These are phyloP conservation scores for Stegastes partitus DNA, from an alignment of 2,113 vertebrate species.

Conservation along the genomic window DNA sequence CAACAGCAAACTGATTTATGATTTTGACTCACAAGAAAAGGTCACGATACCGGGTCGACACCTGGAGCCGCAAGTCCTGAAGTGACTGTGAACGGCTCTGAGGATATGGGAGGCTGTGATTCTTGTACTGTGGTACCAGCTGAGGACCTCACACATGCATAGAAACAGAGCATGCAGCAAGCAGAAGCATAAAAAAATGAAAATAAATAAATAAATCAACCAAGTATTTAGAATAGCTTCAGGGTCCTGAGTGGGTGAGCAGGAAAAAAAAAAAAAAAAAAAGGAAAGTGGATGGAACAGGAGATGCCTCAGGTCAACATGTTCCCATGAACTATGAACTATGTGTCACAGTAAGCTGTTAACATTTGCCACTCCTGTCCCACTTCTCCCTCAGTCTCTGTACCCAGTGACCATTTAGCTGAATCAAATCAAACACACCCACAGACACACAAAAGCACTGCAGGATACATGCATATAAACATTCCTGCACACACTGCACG, in stretches of 20 bases:
- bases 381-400: slow-evolving; percentile 43
- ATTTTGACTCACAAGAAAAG: neutral
- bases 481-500: slow-evolving; percentile 10
- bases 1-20: no score
- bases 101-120: neutral
- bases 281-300: slow-evolving; percentile 55
- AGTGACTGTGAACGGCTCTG: neutral
- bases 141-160: slow-evolving; percentile 20
- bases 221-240: slow-evolving; percentile 50
- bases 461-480: slow-evolving; percentile 30
- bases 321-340: slow-evolving; percentile 64
- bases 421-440: slow-evolving; percentile 53
- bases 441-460: slow-evolving; percentile 16
- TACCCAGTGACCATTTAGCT: slow-evolving; percentile 45
- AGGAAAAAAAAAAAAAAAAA: no score
- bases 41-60: neutral
- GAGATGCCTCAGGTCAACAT: slow-evolving; percentile 43
- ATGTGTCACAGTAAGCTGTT: slow-evolving; percentile 64
- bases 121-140: slow-evolving; percentile 1
- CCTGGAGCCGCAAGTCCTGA: neutral
- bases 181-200: slow-evolving; percentile 16
- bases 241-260: slow-evolving; percentile 27
- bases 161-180: slow-evolving; percentile 21
- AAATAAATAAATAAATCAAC: no score
- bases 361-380: slow-evolving; percentile 62